Evolutionary conservation across 2,797 vertebrate genomes (phyloP).

Genomic region (Acridotheres tristis): DNA sequence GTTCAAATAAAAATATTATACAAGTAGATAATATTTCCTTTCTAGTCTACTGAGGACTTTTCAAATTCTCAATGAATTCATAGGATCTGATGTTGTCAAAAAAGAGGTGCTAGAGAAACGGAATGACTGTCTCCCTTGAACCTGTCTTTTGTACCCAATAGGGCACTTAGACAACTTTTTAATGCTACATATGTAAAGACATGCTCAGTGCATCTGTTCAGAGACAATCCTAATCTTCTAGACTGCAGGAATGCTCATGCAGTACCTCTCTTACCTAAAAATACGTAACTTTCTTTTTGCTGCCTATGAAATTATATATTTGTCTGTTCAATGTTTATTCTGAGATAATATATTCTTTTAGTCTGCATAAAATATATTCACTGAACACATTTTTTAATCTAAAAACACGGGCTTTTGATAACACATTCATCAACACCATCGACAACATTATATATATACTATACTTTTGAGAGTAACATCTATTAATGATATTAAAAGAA

Average conservation of each 20-base stretch:
- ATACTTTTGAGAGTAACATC: background rate
- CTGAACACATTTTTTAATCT: background rate
- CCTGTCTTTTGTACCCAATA: background rate
- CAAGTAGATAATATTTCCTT: background rate
- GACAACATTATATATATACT: background rate
- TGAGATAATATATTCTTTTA: background rate
- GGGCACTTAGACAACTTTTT: background rate
- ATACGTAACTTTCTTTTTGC: background rate
- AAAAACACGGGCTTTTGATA: background rate
- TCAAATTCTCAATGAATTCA: background rate
- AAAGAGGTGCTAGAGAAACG: background rate
- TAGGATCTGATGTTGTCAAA: background rate
- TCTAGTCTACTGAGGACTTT: background rate
- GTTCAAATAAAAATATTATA: background rate
- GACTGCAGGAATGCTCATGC: background rate
- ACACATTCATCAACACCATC: background rate
- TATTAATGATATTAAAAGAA: background rate
- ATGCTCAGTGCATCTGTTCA: background rate
- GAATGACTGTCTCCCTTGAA: background rate
- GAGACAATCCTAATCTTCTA: background rate
- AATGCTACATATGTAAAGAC: accelerated
- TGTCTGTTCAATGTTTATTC: background rate
- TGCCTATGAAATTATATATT: background rate
- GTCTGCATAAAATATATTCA: background rate
- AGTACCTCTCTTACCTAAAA: background rate